Evolutionary conservation across 2,113 vertebrate species (phyloP).

Genomic region (Stigmatopora argus): DNA sequence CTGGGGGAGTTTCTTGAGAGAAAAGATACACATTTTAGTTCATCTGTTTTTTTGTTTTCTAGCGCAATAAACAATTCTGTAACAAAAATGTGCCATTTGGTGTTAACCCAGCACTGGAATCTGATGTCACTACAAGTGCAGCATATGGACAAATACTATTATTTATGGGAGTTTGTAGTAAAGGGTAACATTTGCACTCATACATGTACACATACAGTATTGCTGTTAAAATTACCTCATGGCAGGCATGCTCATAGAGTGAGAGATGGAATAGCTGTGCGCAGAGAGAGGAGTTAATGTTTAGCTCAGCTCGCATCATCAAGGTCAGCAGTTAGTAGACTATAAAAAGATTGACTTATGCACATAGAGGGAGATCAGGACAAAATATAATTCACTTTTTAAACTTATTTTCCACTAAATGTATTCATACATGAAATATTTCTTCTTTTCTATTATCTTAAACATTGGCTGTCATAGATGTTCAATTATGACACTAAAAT

Average conservation of each 20-base stretch:
- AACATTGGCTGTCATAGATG: no score
- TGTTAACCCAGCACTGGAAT: not conserved
- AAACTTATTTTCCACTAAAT: no score
- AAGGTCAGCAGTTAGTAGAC: constrained; percentile 11
- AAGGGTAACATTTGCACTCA: not conserved
- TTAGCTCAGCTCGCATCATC: constrained; percentile 44
- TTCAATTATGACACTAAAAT: no score
- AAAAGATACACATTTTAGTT: not conserved
- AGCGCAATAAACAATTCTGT: not conserved
- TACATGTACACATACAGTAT: constrained; percentile 11
- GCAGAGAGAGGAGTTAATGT: constrained; percentile 64
- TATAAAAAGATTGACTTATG: not conserved
- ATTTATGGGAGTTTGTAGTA: not conserved
- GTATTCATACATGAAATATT: no score
- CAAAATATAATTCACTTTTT: not conserved
- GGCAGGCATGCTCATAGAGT: constrained; percentile 95
- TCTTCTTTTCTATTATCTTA: no score
- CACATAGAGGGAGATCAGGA: not conserved
- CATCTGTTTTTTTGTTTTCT: not conserved
- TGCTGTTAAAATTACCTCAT: constrained; percentile 81
- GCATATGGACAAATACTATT: not conserved
- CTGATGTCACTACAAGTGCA: not conserved
- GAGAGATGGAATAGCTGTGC: constrained; percentile 88
- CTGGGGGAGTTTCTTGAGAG: constrained; percentile 88
- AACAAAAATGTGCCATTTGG: not conserved